These are phyloP conservation scores for Xestia ashworthii DNA, from an alignment of 2,888 invertebrate species.

Conservation along the genomic window DNA sequence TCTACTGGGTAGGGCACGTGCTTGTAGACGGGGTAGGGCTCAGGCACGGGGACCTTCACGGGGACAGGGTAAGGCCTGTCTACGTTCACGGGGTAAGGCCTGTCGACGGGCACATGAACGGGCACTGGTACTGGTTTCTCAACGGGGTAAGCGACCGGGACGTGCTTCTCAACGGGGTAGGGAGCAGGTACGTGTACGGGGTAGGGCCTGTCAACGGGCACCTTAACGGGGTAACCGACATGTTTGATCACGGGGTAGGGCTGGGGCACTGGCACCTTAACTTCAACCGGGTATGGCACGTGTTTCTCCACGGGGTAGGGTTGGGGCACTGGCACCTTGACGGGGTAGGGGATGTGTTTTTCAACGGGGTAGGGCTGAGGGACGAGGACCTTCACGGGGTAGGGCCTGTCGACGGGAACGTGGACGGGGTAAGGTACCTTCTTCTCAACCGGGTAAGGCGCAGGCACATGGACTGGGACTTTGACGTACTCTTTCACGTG, in stretches of 20 bases:
- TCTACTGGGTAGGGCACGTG: conserved; percentile 92
- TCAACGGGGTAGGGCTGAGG: conserved; percentile 95
- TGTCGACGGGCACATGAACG: conserved; percentile 92
- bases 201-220: conserved; percentile 93
- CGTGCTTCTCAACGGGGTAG: conserved; percentile 91
- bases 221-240: conserved; percentile 92
- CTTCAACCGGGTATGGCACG: conserved; percentile 93
- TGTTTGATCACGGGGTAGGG: conserved; percentile 93
- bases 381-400: conserved; percentile 94
- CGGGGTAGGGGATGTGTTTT: conserved; percentile 94
- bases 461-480: conserved; percentile 94
- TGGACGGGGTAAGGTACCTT: conserved; percentile 93
- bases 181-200: conserved; percentile 92
- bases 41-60: conserved; percentile 91
- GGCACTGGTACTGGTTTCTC: conserved; percentile 92
- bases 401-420: conserved; percentile 94
- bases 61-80: conserved; percentile 89
- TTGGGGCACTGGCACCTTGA: conserved; percentile 94
- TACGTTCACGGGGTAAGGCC: conserved; percentile 90
- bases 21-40: conserved; percentile 92
- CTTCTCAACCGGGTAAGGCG: conserved; percentile 95
- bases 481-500: conserved; percentile 95
- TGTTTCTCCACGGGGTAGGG: conserved; percentile 95
- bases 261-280: conserved; percentile 94
- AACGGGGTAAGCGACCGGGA: conserved; percentile 91